Base-by-base conservation (phyloP, 2,797 vertebrate species). In the Novumbra hubbsi region DNA sequence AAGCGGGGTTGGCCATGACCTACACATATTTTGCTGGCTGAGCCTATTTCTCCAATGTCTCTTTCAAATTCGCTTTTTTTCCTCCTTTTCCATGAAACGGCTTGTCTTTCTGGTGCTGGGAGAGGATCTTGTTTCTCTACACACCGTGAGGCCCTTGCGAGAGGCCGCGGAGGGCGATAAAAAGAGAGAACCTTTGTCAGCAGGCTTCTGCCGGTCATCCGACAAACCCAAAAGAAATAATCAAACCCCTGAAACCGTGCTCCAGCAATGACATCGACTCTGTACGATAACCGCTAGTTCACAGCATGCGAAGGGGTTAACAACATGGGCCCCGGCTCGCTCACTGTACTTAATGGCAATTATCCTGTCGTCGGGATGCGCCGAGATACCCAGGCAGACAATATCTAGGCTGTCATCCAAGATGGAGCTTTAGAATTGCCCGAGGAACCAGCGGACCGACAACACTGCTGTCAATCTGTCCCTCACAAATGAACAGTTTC, bases 121-220 rank as follows among this genome's bases (percentile, higher is more conserved):
- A 74, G 32, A 75, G 45, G 83, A 87, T 90, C 79, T 63, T 6
- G 65, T 87, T 87, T 88, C 85, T 41, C 73, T 70, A 19, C 48
- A 41, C 73, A 71, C 80, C 52, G 7, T 78, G 75, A 82, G 72
- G 76, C 76, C 71, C 52, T 64, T 74, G 85, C 81, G 74, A 27
- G 68, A 81, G 80, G 74, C 38, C 30, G 28, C 32, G 57, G 9
- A 5, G 76, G 49, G 68, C 49, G n/a, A n/a, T n/a, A n/a, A 71
- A 67, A 76, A 82, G 77, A 72, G 78, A 86, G 80, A 83, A 71
- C 80, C 75, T 84, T 85, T 87, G 82, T 88, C 86, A 84, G 77
- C 65, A 4, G 5, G 14, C 72, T 78, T 66, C 48, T 3, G 8
- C 3, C 55, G 48, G 67, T 49, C 50, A 74, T 78, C 49, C 28